These are phyloP conservation scores for Lophura nycthemera DNA, from an alignment of 2,113 vertebrate species.

Conservation along the genomic window DNA sequence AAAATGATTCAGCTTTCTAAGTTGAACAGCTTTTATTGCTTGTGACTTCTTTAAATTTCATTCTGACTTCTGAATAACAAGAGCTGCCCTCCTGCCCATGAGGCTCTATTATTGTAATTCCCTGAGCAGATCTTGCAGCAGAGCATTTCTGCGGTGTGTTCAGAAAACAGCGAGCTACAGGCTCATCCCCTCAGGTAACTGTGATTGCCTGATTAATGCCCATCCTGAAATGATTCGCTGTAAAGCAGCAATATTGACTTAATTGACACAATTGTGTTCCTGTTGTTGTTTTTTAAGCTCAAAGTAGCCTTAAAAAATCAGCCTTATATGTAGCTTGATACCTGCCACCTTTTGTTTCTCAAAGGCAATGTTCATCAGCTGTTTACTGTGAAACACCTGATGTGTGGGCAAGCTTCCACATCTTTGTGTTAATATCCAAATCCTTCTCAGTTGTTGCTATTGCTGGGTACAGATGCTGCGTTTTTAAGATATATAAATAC, in stretches of 20 bases:
- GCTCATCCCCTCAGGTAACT: not conserved
- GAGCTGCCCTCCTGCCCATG: slow-evolving; percentile 15
- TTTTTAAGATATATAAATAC: not conserved
- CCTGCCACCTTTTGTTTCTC: not conserved
- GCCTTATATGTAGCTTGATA: not conserved
- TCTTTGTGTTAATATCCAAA: not conserved
- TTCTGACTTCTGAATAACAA: not conserved
- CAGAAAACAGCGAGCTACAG: not conserved
- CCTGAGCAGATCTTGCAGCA: not conserved
- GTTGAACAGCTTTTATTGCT: not conserved
- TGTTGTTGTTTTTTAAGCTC: slow-evolving; percentile 18
- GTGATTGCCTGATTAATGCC: not conserved
- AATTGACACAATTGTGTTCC: not conserved
- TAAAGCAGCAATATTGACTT: not conserved
- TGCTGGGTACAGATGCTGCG: not conserved
- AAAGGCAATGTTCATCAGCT: not conserved
- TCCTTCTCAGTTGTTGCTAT: not conserved
- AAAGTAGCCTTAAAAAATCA: slow-evolving; percentile 16
- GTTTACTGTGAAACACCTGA: not conserved
- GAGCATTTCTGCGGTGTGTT: not conserved
- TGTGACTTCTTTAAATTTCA: slow-evolving; percentile 26
- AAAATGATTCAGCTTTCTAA: not conserved
- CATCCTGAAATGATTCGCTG: not conserved
- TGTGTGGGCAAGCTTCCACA: not conserved
- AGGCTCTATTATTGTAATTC: slow-evolving; percentile 67